These are phyloP conservation scores for Nomada fucata DNA, from an alignment of 2,888 invertebrate genomes.

Conservation along the genomic window DNA sequence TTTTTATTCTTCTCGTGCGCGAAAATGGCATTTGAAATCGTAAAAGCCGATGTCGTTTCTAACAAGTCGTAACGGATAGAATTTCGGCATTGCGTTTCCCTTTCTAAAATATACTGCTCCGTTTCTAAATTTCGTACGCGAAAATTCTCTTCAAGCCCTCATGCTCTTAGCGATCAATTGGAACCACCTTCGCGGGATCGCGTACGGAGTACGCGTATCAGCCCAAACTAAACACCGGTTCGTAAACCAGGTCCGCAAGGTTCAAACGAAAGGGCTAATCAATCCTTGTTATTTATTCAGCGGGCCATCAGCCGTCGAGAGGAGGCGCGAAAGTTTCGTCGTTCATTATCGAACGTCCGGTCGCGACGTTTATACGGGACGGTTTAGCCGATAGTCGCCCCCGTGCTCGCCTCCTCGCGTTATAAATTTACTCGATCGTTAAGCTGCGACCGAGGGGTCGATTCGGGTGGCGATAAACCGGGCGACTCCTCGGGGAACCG, in stretches of 20 bases:
- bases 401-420: slow-evolving; percentile 30
- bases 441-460: slow-evolving; percentile 54
- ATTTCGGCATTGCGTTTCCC: no score
- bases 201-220: neutral
- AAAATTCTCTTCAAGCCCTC: no score
- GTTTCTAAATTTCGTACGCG: no score
- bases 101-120: no score
- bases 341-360: slow-evolving; percentile 25
- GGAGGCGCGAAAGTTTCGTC: neutral
- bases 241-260: neutral
- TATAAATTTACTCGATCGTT: slow-evolving; percentile 66
- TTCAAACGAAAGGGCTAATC: neutral
- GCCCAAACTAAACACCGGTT: neutral
- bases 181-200: no score
- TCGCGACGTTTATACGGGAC: slow-evolving; percentile 39
- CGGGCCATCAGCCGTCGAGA: neutral
- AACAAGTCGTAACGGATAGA: no score
- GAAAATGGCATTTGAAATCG: no score
- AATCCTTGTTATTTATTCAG: slow-evolving; percentile 1
- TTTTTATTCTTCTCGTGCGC: neutral
- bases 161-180: no score
- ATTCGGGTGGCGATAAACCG: slow-evolving; percentile 58
- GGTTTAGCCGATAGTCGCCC: slow-evolving; percentile 47
- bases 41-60: no score
- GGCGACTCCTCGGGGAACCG: slow-evolving; percentile 44